Base-by-base conservation (phyloP, 2,888 invertebrate genomes). In the Sepioteuthis lessoniana region DNA sequence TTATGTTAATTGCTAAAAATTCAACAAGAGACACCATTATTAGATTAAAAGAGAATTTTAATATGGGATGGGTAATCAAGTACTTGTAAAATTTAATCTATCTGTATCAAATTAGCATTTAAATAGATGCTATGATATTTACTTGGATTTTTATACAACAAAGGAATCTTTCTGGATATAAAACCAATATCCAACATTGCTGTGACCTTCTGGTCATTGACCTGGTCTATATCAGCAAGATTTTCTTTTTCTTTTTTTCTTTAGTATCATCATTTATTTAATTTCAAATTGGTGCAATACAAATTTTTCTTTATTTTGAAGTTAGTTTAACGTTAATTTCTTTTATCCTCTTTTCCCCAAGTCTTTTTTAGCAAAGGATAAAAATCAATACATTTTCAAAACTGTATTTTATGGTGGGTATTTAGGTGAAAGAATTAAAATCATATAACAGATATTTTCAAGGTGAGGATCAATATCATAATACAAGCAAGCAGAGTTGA, bases 371-470 rank as follows among this genome's bases (percentile, higher is more conserved):
- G n/a, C 35, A 76, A 76, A 35, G 76, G n/a, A 10, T 76, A n/a
- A 76, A 76, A 76, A 76, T 76, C n/a, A 76, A 76, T 76, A n/a
- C 76, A 76, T 76, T 35, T 76, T 76, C 35, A n/a, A 76, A 76
- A 76, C 4, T 55, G n/a, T 76, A 76, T 76, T 55, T 25, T 76
- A 76, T 76, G n/a, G 16, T n/a, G 35, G 10, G 16, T 35, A 16
- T 76, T 3, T n/a, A 76, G n/a, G 0, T 13, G 19, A 76, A 76
- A 76, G 76, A 13, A 19, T 76, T 76, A n/a, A 76, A 76, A 76
- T 76, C 76, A 76, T 76, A 76, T 55, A 55, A 55, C 55, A 55
- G 21, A 21, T 55, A 55, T 55, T 55, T 55, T 55, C 0, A 25
- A 55, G 55, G 55, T 55, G n/a, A 76, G 16, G 76, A 76, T 76